phyloP scores from a whole-genome alignment of 2,113 vertebrate genomes.

The Rafetus swinhoei region DNA sequence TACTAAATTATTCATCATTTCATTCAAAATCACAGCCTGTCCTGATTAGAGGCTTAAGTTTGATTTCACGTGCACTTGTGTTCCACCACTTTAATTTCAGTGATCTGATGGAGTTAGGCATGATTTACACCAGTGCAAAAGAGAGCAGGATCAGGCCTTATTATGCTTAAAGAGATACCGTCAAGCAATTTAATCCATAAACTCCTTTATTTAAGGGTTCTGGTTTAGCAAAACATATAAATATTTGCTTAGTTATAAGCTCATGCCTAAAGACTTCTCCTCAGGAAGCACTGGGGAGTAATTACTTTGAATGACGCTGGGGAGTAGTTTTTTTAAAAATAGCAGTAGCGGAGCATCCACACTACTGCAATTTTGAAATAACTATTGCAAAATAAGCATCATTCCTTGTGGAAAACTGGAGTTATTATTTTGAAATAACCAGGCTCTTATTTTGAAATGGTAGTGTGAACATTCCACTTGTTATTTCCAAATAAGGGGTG shows the following conservation, averaged over 20 bases:
- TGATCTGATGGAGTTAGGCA: neutral
- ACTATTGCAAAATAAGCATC: too few species aligned
- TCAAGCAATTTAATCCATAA: neutral
- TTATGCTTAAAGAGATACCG: neutral
- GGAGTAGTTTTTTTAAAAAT: too few species aligned
- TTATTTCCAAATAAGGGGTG: too few species aligned
- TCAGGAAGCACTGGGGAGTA: too few species aligned
- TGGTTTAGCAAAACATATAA: neutral
- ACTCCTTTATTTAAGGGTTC: neutral
- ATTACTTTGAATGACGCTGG: too few species aligned
- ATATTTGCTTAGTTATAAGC: neutral
- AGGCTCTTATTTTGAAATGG: too few species aligned
- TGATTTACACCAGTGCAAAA: neutral
- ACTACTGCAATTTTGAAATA: too few species aligned
- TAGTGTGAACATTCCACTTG: too few species aligned
- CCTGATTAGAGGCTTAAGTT: neutral
- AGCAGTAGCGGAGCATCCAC: too few species aligned
- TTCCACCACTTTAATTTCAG: rapidly evolving
- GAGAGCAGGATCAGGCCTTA: rapidly evolving
- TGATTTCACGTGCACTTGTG: rapidly evolving
- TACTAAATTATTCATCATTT: neutral
- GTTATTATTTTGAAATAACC: too few species aligned
- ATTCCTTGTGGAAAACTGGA: too few species aligned
- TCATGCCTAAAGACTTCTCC: slow-evolving; percentile 23
- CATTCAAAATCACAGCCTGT: neutral